These are phyloP conservation scores for Catonia carolina DNA, from an alignment of 2,888 invertebrate species.

Conservation along the genomic window DNA sequence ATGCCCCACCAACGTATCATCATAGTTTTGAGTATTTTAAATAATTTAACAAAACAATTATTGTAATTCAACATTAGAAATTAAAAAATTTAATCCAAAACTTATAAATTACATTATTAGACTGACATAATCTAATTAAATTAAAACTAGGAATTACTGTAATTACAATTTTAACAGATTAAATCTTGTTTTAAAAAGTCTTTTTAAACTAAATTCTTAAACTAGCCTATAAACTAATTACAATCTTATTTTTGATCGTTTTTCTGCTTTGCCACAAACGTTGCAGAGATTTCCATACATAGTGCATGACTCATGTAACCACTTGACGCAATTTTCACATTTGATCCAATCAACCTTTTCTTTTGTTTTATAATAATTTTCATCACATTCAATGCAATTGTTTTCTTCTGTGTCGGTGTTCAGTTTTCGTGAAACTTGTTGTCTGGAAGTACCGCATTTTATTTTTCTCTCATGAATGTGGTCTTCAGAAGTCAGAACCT, in stretches of 20 bases:
- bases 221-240: neutral
- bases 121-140: neutral
- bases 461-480: slow-evolving; percentile 1
- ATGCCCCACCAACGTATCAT: too few species aligned
- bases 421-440: neutral
- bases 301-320: neutral
- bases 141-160: too few species aligned
- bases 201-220: neutral
- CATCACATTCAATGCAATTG: neutral
- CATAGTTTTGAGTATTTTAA: too few species aligned
- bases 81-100: too few species aligned
- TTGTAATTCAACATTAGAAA: too few species aligned
- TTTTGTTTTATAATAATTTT: too few species aligned
- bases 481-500: too few species aligned
- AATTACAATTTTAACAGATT: too few species aligned
- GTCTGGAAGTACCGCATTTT: neutral
- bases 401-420: neutral
- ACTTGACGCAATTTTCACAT: slow-evolving; percentile 2
- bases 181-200: too few species aligned
- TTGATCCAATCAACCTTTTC: neutral
- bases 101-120: too few species aligned
- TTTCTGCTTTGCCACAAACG: neutral
- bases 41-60: too few species aligned
- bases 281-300: too few species aligned
- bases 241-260: neutral